Percentiles rank a stretch among this genome's conserved stretches.
These are phyloP conservation scores for Burhinus bistriatus DNA, from an alignment of 2,113 vertebrate species.

Conservation along the genomic window DNA sequence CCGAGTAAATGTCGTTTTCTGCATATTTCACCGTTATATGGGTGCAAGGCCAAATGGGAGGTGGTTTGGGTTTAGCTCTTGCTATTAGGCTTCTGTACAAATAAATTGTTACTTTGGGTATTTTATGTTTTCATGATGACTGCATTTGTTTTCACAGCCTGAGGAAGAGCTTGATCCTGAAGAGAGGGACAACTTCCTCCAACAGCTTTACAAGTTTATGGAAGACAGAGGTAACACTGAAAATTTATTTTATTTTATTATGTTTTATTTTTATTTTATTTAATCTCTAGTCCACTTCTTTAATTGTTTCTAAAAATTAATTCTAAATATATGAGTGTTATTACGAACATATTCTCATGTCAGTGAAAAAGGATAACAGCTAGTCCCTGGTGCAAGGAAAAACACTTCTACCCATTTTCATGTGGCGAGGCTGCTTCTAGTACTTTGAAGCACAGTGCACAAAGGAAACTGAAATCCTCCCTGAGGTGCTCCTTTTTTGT, in stretches of 20 bases:
- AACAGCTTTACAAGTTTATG: conserved; percentile 99
- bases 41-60: not conserved
- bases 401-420: not conserved
- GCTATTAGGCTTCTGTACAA: not conserved
- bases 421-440: not conserved
- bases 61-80: not conserved
- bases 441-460: not conserved
- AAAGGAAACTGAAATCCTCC: not conserved
- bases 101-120: not conserved
- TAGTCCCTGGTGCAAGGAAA: not conserved
- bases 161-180: conserved; percentile 96
- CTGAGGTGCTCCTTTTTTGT: not conserved
- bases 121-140: conserved; percentile 6
- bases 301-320: not conserved
- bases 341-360: not conserved
- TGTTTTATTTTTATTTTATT: not conserved
- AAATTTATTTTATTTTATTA: not conserved
- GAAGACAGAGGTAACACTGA: conserved; percentile 87
- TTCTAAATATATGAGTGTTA: not conserved
- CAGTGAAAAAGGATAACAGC: not conserved
- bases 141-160: conserved; percentile 75
- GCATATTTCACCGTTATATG: not conserved
- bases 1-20: not conserved
- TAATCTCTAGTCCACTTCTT: not conserved
- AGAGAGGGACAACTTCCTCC: conserved; percentile 96